Percentiles rank a stretch among this genome's conserved stretches.
These are phyloP conservation scores for Drosophila silvestris DNA, from an alignment of 2,888 invertebrate species.

Conservation along the genomic window DNA sequence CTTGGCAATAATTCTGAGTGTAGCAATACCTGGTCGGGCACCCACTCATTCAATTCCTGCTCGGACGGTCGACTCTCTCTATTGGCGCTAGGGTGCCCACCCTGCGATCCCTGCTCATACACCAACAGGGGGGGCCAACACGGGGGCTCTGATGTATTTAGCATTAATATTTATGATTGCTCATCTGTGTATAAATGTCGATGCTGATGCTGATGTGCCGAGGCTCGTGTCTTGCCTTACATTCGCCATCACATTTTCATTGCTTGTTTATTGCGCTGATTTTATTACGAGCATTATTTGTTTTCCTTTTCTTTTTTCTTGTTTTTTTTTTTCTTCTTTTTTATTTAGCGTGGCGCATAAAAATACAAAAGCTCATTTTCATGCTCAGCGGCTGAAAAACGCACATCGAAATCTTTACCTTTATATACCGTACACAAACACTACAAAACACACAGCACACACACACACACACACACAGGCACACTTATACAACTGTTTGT, in stretches of 20 bases:
- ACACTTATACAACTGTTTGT: slow-evolving; percentile 22
- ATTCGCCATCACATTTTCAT: slow-evolving; percentile 63
- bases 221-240: slow-evolving; percentile 9
- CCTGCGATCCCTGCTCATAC: background rate
- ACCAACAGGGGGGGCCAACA: background rate
- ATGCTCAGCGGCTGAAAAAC: slow-evolving; percentile 74
- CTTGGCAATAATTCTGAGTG: background rate
- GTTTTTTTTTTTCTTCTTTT: slow-evolving; percentile 12
- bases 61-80: background rate
- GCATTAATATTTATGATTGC: slow-evolving; percentile 79
- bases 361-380: slow-evolving; percentile 72
- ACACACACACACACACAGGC: slow-evolving; percentile 12
- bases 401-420: slow-evolving; percentile 65
- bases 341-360: slow-evolving; percentile 61
- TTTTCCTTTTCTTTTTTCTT: background rate
- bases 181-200: slow-evolving; percentile 60
- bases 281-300: slow-evolving; percentile 74
- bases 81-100: background rate
- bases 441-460: slow-evolving; percentile 11
- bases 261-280: slow-evolving; percentile 77
- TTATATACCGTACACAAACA: slow-evolving; percentile 24
- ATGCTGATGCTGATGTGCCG: slow-evolving; percentile 20
- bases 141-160: slow-evolving; percentile 61
- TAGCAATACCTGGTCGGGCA: background rate
- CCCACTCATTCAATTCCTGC: background rate